phyloP scores from a whole-genome alignment of 37 sponge, comb jelly and placozoan species.

The Crambe crambe region DNA sequence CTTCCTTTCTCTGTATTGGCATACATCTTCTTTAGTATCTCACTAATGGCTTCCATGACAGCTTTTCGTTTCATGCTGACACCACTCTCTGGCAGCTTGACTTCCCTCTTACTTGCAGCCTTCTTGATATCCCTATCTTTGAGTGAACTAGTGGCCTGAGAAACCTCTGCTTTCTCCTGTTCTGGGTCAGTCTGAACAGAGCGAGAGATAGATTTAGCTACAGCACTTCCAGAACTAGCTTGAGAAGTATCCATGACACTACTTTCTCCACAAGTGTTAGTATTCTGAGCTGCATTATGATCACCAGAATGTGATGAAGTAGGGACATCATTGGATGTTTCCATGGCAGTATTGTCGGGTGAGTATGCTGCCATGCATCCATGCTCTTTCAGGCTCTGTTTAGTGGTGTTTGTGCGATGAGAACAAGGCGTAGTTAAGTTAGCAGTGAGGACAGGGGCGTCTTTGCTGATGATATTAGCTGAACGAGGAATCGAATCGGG shows the following conservation, averaged over 20 bases:
- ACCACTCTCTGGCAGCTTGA: conserved; percentile 48
- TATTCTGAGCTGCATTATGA: not conserved
- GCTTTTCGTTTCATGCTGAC: conserved; percentile 72
- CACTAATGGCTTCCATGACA: conserved; percentile 73
- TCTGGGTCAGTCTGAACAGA: conserved; percentile 38
- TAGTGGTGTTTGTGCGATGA: not conserved
- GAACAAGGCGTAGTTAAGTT: not conserved
- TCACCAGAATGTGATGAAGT: not conserved
- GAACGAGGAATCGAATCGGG: not conserved
- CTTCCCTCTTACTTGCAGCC: not conserved
- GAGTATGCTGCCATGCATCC: not conserved
- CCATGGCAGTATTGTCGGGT: not conserved
- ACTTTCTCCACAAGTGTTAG: not conserved
- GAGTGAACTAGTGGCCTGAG: not conserved
- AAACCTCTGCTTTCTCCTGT: not conserved
- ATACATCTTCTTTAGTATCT: conserved; percentile 76
- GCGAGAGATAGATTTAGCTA: not conserved
- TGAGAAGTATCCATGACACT: not conserved
- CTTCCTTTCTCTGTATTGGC: conserved; percentile 58
- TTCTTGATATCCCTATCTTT: not conserved
- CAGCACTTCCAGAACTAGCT: not conserved
- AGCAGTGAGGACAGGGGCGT: not conserved
- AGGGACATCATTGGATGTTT: not conserved
- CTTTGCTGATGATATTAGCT: not conserved
- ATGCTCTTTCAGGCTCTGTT: not conserved